A percentile compares a stretch with the other conserved stretches of the same genome.
phyloP scores from a whole-genome alignment of 2,888 invertebrate species.

The Chloroclystis v-ata region DNA sequence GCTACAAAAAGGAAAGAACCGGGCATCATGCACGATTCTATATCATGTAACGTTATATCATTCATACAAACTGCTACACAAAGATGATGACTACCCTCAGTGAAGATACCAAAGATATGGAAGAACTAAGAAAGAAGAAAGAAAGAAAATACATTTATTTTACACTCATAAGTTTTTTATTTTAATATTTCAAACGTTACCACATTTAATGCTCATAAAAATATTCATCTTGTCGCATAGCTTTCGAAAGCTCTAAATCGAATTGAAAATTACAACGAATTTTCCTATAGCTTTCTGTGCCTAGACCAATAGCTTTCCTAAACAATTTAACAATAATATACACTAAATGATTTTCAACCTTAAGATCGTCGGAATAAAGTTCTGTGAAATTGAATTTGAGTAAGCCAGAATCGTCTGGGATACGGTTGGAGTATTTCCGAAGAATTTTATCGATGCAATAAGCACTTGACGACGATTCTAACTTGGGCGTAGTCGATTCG shows the following conservation, averaged over 20 bases:
- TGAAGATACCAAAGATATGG: too few species aligned
- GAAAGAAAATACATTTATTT: too few species aligned
- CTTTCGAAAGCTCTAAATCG: slow-evolving; percentile 42
- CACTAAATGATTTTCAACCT: slow-evolving; percentile 22
- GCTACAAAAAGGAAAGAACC: too few species aligned
- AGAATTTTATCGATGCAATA: slow-evolving; percentile 67
- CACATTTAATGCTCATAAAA: too few species aligned
- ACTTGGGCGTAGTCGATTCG: slow-evolving; percentile 14
- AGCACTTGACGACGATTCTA: slow-evolving; percentile 47
- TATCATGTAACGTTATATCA: too few species aligned
- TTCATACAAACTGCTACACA: too few species aligned
- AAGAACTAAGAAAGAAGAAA: too few species aligned
- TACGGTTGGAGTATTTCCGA: slow-evolving; percentile 51
- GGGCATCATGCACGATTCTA: too few species aligned
- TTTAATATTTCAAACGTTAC: too few species aligned
- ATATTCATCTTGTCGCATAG: too few species aligned
- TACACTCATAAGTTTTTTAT: too few species aligned
- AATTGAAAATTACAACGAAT: slow-evolving; percentile 39
- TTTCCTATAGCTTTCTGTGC: slow-evolving; percentile 37
- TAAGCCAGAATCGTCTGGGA: slow-evolving; percentile 43
- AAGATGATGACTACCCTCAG: too few species aligned
- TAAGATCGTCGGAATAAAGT: slow-evolving; percentile 16
- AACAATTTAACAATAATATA: slow-evolving; percentile 2
- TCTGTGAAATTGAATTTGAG: background rate
- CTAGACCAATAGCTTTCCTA: slow-evolving; percentile 38